Evolutionary conservation across 1,140 invertebrate species (phyloP).

Genomic region (Heliconius congener): DNA sequence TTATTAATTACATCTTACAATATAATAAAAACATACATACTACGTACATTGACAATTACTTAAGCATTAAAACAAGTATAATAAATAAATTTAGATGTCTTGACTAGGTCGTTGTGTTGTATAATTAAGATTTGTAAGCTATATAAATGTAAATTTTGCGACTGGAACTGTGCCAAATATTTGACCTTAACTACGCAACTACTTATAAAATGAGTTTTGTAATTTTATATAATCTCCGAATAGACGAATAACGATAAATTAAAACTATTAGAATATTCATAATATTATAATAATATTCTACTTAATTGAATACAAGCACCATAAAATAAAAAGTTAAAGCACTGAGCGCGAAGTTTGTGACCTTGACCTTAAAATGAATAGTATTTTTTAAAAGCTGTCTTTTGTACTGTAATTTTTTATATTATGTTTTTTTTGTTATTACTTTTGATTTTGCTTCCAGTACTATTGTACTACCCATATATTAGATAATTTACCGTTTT

Average conservation of each 20-base stretch:
- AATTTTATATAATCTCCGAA: conserved; percentile 32
- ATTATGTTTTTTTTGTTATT: not conserved
- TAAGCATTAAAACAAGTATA: not conserved
- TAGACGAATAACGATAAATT: conserved; percentile 5
- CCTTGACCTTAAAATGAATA: conserved; percentile 29
- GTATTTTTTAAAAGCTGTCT: conserved; percentile 8
- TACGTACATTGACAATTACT: not conserved
- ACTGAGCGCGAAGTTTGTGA: conserved; percentile 3
- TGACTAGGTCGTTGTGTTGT: not conserved
- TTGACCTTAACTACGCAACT: conserved; percentile 38
- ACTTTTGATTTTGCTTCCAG: not conserved
- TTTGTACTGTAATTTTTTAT: not conserved
- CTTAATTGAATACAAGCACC: not conserved
- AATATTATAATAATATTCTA: not conserved
- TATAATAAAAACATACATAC: not conserved
- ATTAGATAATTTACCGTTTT: no score
- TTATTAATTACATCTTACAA: no score
- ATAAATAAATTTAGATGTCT: conserved; percentile 11
- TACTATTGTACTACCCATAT: no score
- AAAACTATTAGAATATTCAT: not conserved
- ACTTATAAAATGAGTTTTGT: conserved; percentile 35
- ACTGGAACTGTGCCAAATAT: conserved; percentile 34
- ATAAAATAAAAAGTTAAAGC: conserved; percentile 11
- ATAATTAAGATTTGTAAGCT: conserved; percentile 22
- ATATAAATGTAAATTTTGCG: conserved; percentile 33